phyloP scores from a whole-genome alignment of 2,888 invertebrate species.

The Anoncus sp. region DNA sequence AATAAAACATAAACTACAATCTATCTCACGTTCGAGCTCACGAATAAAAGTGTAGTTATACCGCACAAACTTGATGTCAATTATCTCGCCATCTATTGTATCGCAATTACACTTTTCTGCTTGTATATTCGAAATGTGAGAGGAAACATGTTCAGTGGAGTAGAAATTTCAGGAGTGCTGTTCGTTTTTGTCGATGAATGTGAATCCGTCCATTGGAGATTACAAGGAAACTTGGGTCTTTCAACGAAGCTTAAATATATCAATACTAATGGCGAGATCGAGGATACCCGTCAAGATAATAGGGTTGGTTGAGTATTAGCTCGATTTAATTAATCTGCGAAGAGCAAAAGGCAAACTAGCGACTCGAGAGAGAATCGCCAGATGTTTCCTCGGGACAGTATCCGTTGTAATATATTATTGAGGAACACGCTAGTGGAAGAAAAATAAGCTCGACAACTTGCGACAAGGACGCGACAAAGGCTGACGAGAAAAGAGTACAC shows the following conservation, averaged over 20 bases:
- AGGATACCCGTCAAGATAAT: constrained; percentile 44
- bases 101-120: no score
- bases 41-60: no score
- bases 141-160: background rate
- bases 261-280: background rate
- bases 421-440: constrained; percentile 13
- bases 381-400: constrained; percentile 16
- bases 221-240: background rate
- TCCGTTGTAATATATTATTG: constrained; percentile 17
- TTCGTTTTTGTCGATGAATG: constrained; percentile 6
- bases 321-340: constrained; percentile 43
- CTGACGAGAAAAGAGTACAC: background rate
- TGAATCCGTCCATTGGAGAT: constrained; percentile 41
- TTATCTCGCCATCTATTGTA: no score
- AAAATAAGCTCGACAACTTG: constrained; percentile 11
- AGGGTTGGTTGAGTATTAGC: constrained; percentile 16
- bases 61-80: no score
- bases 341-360: constrained; percentile 35
- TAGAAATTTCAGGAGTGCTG: background rate
- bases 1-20: constrained; percentile 25
- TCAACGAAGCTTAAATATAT: background rate
- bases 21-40: background rate
- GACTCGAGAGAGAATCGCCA: constrained; percentile 29
- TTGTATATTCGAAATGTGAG: no score
- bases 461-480: constrained; percentile 2